A percentile compares a stretch with the other conserved stretches of the same genome.
Conservation (phyloP, 1,140 invertebrate species). For the Platorchestia sp. region DNA sequence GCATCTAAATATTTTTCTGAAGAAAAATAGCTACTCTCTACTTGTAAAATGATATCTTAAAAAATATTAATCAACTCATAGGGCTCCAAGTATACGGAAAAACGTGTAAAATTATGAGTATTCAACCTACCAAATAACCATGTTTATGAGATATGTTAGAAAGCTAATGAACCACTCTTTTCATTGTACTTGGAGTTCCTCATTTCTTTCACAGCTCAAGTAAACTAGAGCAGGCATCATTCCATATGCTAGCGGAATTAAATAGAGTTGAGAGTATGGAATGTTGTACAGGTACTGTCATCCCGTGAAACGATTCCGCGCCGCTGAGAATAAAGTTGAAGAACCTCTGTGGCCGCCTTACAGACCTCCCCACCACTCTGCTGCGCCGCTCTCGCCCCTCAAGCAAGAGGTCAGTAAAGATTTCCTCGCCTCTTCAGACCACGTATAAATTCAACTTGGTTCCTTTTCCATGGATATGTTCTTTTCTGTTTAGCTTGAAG, state of each 20-base stretch:
- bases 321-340: slow-evolving; percentile 68
- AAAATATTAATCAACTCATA: too few species aligned
- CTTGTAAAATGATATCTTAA: too few species aligned
- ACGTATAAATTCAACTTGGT: not conserved
- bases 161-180: too few species aligned
- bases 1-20: too few species aligned
- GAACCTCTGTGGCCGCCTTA: slow-evolving; percentile 67
- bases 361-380: slow-evolving; percentile 64
- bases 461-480: not conserved
- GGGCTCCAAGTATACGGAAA: too few species aligned
- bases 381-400: slow-evolving; percentile 30
- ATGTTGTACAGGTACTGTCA: slow-evolving; percentile 76
- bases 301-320: slow-evolving; percentile 86
- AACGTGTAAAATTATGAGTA: not conserved
- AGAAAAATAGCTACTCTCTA: too few species aligned
- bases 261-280: not conserved
- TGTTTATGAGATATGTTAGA: not conserved
- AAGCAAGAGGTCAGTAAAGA: slow-evolving; percentile 8
- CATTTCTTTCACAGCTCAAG: not conserved
- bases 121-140: not conserved
- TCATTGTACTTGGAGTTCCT: not conserved
- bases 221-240: not conserved
- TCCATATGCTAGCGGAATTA: not conserved
- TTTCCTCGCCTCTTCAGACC: not conserved
- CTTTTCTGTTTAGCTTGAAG: not conserved